Evolutionary conservation across 2,113 vertebrate genomes (phyloP).

Genomic region (Melanotaenia duboulayi): DNA sequence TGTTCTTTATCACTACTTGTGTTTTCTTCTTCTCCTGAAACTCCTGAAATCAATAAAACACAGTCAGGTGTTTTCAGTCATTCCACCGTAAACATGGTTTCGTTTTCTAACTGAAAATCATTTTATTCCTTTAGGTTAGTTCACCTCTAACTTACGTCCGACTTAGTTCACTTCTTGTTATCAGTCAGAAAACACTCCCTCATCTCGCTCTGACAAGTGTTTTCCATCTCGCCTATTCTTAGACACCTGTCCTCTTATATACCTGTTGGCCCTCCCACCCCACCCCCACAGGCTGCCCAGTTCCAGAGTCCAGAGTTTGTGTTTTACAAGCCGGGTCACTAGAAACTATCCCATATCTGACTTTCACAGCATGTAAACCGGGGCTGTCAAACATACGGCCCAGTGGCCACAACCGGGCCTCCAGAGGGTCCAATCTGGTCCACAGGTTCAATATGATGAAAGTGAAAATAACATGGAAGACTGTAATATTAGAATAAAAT

Average conservation of each 20-base stretch:
- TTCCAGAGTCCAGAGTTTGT: slow-evolving; percentile 56
- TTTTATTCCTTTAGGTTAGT: background rate
- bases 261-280: slow-evolving; percentile 61
- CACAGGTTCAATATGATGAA: too few species aligned
- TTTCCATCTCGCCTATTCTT: slow-evolving; percentile 73
- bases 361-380: too few species aligned
- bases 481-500: too few species aligned
- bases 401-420: too few species aligned
- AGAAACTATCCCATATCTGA: background rate
- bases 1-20: slow-evolving; percentile 46
- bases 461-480: too few species aligned
- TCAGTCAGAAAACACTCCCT: slow-evolving; percentile 23
- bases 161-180: background rate
- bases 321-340: slow-evolving; percentile 48
- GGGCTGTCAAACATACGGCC: too few species aligned
- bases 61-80: background rate
- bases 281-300: slow-evolving; percentile 17
- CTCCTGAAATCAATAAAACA: slow-evolving; percentile 66
- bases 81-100: background rate
- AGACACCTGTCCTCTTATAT: slow-evolving; percentile 70
- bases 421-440: too few species aligned
- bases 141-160: background rate
- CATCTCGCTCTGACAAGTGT: background rate
- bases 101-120: background rate
- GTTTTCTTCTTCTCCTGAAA: slow-evolving; percentile 60